Evolutionary conservation across 2,888 invertebrate genomes (phyloP).

Genomic region (Acleris laterana): DNA sequence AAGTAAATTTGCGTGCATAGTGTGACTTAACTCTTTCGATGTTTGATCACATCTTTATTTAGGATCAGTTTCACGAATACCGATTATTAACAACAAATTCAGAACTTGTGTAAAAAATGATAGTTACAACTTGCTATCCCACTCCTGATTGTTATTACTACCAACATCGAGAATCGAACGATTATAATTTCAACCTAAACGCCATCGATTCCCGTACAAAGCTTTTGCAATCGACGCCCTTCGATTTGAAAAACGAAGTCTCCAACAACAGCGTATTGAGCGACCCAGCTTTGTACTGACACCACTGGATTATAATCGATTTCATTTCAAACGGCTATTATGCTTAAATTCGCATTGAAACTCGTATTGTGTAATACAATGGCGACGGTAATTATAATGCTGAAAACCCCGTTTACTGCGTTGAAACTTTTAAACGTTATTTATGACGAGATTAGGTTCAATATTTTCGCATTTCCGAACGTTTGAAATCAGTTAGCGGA

Average conservation of each 20-base stretch:
- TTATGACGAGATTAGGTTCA: background rate
- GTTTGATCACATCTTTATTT: no score
- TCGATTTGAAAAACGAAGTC: slow-evolving; percentile 48
- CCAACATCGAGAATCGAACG: slow-evolving; percentile 17
- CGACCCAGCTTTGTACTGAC: slow-evolving; percentile 23
- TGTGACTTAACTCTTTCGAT: no score
- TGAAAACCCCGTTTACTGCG: background rate
- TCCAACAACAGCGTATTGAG: slow-evolving; percentile 45
- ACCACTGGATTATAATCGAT: slow-evolving; percentile 28
- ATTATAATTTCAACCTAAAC: slow-evolving; percentile 33
- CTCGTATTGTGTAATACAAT: slow-evolving; percentile 13
- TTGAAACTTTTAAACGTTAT: slow-evolving; percentile 10
- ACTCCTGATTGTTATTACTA: background rate
- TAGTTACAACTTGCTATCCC: no score
- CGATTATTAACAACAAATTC: no score
- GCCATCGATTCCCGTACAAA: slow-evolving; percentile 39
- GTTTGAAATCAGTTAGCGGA: no score
- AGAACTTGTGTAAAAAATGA: no score
- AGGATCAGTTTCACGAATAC: no score
- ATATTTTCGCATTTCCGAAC: no score
- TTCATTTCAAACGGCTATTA: slow-evolving; percentile 18
- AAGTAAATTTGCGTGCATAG: no score
- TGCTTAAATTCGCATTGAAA: slow-evolving; percentile 24
- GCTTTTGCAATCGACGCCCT: slow-evolving; percentile 51
- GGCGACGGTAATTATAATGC: slow-evolving; percentile 7